Evolutionary conservation across 2,797 vertebrate genomes (phyloP).

Genomic region (Gephyroberyx darwinii): DNA sequence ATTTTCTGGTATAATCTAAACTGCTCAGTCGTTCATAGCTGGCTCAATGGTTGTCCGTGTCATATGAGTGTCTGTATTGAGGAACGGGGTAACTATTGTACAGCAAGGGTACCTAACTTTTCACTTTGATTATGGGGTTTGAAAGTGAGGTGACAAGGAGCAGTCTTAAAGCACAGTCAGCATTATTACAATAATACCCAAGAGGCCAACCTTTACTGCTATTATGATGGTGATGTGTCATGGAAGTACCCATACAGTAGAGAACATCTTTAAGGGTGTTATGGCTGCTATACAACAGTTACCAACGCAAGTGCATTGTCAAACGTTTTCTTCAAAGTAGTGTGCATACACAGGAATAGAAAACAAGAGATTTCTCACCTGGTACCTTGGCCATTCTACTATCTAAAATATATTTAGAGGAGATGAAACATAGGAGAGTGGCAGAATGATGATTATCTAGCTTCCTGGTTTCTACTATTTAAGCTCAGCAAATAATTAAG

Average conservation of each 20-base stretch:
- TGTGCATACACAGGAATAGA: neutral
- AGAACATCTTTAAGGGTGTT: neutral
- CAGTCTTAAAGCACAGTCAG: neutral
- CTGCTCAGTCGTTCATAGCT: conserved; percentile 1
- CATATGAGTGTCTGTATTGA: neutral
- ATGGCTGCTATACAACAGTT: neutral
- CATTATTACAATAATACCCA: neutral
- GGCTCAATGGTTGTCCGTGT: neutral
- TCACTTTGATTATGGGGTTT: conserved; percentile 19
- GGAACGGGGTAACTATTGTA: neutral
- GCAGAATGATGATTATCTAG: conserved; percentile 6
- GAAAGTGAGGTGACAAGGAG: neutral
- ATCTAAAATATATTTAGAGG: neutral
- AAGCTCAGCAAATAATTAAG: conserved; percentile 16
- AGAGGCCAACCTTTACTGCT: neutral
- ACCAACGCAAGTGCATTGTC: neutral
- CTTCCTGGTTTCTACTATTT: neutral
- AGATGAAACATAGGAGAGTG: conserved; percentile 16
- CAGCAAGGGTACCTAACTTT: neutral
- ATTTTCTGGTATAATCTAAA: conserved; percentile 22
- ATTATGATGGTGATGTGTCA: neutral
- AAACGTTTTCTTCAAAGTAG: neutral
- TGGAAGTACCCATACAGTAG: neutral
- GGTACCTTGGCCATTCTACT: neutral
- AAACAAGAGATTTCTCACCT: neutral